phyloP scores from a whole-genome alignment of 2,113 vertebrate species.

The Takifugu flavidus region DNA sequence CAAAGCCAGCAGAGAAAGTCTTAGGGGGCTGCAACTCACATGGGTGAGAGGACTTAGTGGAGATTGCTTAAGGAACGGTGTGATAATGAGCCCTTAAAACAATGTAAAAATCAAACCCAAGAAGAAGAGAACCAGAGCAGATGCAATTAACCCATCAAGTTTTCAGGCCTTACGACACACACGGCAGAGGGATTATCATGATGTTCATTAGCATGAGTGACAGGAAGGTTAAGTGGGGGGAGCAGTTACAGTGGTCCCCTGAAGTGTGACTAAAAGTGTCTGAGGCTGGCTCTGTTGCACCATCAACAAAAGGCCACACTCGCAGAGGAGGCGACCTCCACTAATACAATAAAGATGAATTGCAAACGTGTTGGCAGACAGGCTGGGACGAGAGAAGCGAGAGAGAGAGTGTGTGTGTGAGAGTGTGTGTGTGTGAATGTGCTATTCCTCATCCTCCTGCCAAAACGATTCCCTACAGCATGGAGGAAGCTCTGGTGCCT shows the following conservation, averaged over 20 bases:
- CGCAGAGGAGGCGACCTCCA: slow-evolving; percentile 3
- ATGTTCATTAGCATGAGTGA: slow-evolving; percentile 54
- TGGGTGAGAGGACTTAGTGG: too few relatives aligned
- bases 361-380: slow-evolving; percentile 29
- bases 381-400: neutral
- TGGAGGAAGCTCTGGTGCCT: slow-evolving; percentile 11
- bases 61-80: too few relatives aligned
- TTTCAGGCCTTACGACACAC: slow-evolving; percentile 36
- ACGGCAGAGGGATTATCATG: slow-evolving; percentile 29
- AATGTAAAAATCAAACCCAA: neutral
- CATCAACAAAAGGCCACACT: slow-evolving; percentile 45
- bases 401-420: too few relatives aligned
- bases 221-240: slow-evolving; percentile 50
- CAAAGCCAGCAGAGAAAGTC: too few relatives aligned
- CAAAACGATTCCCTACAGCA: slow-evolving; percentile 8
- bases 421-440: too few relatives aligned
- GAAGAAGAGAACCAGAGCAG: slow-evolving; percentile 18
- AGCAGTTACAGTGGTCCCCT: slow-evolving; percentile 38
- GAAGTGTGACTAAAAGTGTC: slow-evolving; percentile 45
- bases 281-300: slow-evolving; percentile 19
- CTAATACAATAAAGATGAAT: slow-evolving; percentile 43
- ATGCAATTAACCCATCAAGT: slow-evolving; percentile 58
- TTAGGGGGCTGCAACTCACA: too few relatives aligned
- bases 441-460: neutral
- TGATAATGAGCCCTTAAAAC: neutral